Percentiles rank a stretch among this genome's conserved stretches.
Conservation (phyloP, 2,888 invertebrate genomes). For the Eupithecia subumbrata region DNA sequence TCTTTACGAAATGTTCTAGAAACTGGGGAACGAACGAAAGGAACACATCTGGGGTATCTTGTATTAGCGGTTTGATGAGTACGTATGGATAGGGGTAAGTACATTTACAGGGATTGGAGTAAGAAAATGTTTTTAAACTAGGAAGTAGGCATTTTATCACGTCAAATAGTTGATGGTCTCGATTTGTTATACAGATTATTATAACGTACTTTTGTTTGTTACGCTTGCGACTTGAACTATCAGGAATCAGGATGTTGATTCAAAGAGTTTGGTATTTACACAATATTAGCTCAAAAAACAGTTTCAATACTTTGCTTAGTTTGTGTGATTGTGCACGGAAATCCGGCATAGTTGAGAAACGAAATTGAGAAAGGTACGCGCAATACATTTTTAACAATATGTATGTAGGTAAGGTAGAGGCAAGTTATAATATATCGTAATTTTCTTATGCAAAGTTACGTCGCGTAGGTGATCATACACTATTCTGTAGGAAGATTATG, state of each 20-base stretch:
- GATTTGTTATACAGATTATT: not conserved
- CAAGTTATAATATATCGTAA: slow-evolving; percentile 9
- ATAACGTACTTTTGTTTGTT: not conserved
- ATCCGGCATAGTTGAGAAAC: slow-evolving; percentile 16
- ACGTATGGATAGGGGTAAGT: not conserved
- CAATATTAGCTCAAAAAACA: not conserved
- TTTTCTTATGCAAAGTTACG: slow-evolving; percentile 11
- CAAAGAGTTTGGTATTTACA: not conserved
- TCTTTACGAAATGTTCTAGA: slow-evolving; percentile 53
- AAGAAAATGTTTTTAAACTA: not conserved
- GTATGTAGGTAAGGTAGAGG: slow-evolving; percentile 8
- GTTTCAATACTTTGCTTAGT: not conserved
- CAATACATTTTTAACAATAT: slow-evolving; percentile 1
- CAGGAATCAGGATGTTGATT: not conserved
- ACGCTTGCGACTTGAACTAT: not conserved
- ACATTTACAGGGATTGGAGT: not conserved
- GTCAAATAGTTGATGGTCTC: not conserved
- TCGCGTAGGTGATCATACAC: slow-evolving; percentile 14
- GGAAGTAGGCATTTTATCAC: not conserved
- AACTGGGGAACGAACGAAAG: slow-evolving; percentile 15
- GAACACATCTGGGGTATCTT: not conserved
- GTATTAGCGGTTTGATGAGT: not conserved
- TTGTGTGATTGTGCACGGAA: slow-evolving; percentile 11
- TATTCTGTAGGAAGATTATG: slow-evolving; percentile 10
- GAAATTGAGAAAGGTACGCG: slow-evolving; percentile 8